Conservation (phyloP, 64 coral and sea anemone genomes). For the Actinia equina region DNA sequence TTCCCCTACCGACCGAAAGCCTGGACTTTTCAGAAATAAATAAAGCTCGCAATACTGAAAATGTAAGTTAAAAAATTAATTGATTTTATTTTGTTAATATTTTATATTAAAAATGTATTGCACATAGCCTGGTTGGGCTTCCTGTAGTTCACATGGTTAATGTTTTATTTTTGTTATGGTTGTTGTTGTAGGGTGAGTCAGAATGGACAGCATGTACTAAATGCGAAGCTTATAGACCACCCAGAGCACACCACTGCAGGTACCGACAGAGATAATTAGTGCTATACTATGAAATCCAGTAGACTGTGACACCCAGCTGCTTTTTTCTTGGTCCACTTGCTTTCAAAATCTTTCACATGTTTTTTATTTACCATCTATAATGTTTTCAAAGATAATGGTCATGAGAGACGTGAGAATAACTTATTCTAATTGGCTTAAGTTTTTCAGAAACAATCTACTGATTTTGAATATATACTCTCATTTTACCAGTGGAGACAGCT, state of each 20-base stretch:
- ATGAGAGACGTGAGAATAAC: no score
- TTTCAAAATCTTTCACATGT: no score
- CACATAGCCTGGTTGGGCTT: not conserved
- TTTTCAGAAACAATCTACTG: no score
- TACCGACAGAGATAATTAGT: not conserved
- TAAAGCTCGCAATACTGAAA: conserved; percentile 52
- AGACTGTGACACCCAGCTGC: no score
- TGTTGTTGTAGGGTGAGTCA: conserved; percentile 50
- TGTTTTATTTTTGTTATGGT: not conserved
- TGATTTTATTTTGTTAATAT: not conserved
- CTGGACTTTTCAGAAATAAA: conserved; percentile 98
- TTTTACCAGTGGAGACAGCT: no score
- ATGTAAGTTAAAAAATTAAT: conserved; percentile 38
- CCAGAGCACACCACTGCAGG: conserved; percentile 97
- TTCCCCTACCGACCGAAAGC: conserved; percentile 83
- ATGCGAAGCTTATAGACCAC: conserved; percentile 98
- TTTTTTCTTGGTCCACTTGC: no score
- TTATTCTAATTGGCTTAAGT: no score
- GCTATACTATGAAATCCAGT: no score
- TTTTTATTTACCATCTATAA: no score
- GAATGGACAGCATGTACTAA: conserved; percentile 93
- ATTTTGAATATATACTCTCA: no score
- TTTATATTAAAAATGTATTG: no score
- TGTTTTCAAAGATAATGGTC: no score
- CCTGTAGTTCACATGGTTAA: not conserved